A percentile compares a stretch with the other conserved stretches of the same genome.
These are phyloP conservation scores for Papilio polyxenes DNA, from an alignment of 1,140 invertebrate genomes.

Conservation along the genomic window DNA sequence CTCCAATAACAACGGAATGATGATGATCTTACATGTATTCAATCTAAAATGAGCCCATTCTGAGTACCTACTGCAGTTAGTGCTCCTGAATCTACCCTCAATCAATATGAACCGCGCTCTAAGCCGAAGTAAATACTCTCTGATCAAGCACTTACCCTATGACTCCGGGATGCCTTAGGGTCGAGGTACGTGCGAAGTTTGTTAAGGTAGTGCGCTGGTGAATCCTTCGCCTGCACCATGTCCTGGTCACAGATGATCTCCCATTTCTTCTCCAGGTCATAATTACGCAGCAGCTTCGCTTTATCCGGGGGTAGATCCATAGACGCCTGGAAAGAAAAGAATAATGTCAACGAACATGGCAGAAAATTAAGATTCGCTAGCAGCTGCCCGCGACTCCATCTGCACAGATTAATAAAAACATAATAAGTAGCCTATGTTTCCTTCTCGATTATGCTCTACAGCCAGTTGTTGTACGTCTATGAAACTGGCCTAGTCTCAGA, in stretches of 20 bases:
- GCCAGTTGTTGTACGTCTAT: background rate
- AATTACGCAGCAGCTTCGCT: constrained; percentile 97
- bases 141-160: constrained; percentile 86
- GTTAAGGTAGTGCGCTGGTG: constrained; percentile 96
- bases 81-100: no score
- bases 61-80: no score
- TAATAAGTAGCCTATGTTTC: no score
- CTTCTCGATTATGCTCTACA: no score
- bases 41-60: no score
- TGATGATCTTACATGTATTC: no score
- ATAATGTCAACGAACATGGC: background rate
- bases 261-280: constrained; percentile 99
- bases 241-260: constrained; percentile 99
- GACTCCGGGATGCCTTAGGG: constrained; percentile 96
- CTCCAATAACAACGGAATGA: no score
- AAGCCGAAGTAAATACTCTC: background rate
- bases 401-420: no score
- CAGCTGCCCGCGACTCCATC: no score
- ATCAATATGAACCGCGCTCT: no score
- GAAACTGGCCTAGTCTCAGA: background rate
- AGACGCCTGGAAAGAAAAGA: constrained; percentile 85
- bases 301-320: constrained; percentile 99
- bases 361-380: background rate
- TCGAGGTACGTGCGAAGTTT: constrained; percentile 97
- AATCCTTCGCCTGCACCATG: constrained; percentile 97